Conservation (phyloP, 2,113 vertebrate genomes). For the Barnardius zonarius region DNA sequence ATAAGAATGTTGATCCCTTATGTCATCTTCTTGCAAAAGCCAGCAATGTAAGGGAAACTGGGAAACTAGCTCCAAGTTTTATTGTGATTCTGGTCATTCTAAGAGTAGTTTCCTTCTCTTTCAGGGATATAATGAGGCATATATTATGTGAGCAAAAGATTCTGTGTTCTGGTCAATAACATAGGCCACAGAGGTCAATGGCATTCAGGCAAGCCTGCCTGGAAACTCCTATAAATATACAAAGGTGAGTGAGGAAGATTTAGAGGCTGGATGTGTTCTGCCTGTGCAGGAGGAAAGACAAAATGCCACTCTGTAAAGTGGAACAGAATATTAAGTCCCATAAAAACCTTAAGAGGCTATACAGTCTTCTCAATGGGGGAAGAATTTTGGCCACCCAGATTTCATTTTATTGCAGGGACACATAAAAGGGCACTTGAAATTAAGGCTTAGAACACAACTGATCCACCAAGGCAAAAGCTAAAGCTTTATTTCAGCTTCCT, state of each 20-base stretch:
- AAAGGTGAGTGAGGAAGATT: slow-evolving; percentile 68
- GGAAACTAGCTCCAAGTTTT: slow-evolving; percentile 61
- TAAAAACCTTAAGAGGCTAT: slow-evolving; percentile 61
- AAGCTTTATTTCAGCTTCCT: neutral
- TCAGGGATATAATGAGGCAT: slow-evolving; percentile 63
- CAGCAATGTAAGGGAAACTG: neutral
- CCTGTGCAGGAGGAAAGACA: slow-evolving; percentile 42
- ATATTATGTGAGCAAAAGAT: slow-evolving; percentile 67
- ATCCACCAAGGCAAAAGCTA: slow-evolving; percentile 1
- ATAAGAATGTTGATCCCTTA: neutral
- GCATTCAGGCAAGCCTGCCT: slow-evolving; percentile 65
- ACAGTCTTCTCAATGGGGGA: slow-evolving; percentile 17
- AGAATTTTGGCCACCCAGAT: slow-evolving; percentile 69
- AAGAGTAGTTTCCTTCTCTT: slow-evolving; percentile 71
- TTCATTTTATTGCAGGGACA: slow-evolving; percentile 56
- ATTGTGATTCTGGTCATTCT: slow-evolving; percentile 65
- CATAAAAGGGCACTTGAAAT: slow-evolving; percentile 31
- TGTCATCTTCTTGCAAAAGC: slow-evolving; percentile 22
- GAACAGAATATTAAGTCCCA: slow-evolving; percentile 58
- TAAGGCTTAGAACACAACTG: slow-evolving; percentile 24
- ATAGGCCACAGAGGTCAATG: slow-evolving; percentile 73
- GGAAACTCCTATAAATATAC: slow-evolving; percentile 75
- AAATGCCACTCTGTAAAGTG: slow-evolving; percentile 48
- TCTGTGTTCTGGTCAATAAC: slow-evolving; percentile 75
- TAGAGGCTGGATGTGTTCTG: slow-evolving; percentile 54